phyloP scores from a whole-genome alignment of 1,140 invertebrate species.

The Conus ventricosus region DNA sequence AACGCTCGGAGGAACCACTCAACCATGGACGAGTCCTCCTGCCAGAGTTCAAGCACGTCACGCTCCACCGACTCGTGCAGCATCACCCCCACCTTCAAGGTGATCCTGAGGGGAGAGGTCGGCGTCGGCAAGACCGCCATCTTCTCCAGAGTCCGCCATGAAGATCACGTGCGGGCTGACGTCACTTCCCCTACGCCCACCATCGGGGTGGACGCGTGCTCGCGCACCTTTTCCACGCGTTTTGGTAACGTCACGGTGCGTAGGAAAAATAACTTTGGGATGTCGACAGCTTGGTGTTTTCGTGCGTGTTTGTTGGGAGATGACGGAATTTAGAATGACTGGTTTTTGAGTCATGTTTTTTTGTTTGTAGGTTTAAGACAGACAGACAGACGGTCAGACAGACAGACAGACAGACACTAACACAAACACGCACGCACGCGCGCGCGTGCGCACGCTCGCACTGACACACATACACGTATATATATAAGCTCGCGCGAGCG shows the following conservation, averaged over 20 bases:
- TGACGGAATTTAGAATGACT: too few relatives aligned
- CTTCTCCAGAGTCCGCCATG: conserved; percentile 34
- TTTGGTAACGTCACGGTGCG: conserved; percentile 24
- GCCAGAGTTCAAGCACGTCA: not conserved
- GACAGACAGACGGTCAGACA: too few relatives aligned
- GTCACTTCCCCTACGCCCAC: conserved; percentile 15
- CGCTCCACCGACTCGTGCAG: not conserved
- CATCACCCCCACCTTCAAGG: conserved; percentile 13
- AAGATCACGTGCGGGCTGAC: not conserved
- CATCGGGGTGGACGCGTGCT: conserved; percentile 50
- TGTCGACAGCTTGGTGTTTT: not conserved
- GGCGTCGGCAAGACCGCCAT: conserved; percentile 59
- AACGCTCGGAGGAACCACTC: too few relatives aligned
- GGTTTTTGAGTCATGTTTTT: too few relatives aligned
- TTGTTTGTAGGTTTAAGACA: too few relatives aligned
- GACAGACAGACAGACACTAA: too few relatives aligned
- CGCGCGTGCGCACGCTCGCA: too few relatives aligned
- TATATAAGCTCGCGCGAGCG: too few relatives aligned
- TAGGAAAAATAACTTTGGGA: not conserved
- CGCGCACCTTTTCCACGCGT: conserved; percentile 25
- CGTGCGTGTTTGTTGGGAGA: too few relatives aligned
- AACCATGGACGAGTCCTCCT: not conserved
- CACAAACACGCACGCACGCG: too few relatives aligned
- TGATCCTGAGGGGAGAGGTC: conserved; percentile 52
- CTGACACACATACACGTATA: too few relatives aligned